These are phyloP conservation scores for Diploptera punctata DNA, from an alignment of 2,888 invertebrate genomes.

Conservation along the genomic window DNA sequence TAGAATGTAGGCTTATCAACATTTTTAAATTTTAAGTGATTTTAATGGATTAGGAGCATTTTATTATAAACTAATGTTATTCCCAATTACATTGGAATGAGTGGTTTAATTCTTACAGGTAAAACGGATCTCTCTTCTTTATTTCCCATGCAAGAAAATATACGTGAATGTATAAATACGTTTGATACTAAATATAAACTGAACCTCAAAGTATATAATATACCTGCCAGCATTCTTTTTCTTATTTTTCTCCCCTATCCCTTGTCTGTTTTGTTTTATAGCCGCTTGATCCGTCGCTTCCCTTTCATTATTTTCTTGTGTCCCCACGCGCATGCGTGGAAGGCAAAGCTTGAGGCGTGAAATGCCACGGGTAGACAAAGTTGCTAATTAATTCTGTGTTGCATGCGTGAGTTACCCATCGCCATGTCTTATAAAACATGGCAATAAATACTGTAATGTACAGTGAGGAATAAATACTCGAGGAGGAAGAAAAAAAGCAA, in stretches of 20 bases:
- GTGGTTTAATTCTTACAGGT: too few species aligned
- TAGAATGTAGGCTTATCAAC: too few species aligned
- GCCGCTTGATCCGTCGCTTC: neutral
- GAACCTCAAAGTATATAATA: too few species aligned
- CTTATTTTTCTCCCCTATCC: too few species aligned
- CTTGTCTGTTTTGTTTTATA: neutral
- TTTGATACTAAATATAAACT: too few species aligned
- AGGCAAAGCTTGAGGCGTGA: conserved; percentile 29
- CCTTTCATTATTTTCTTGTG: conserved; percentile 2
- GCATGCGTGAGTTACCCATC: conserved; percentile 36
- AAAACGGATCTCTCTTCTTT: too few species aligned
- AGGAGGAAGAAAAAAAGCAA: conserved; percentile 10
- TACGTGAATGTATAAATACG: too few species aligned
- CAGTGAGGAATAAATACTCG: conserved; percentile 31
- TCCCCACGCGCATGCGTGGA: neutral
- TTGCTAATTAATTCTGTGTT: conserved; percentile 39
- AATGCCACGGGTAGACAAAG: conserved; percentile 8
- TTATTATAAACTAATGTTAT: too few species aligned
- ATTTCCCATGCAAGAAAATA: too few species aligned
- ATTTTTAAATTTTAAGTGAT: too few species aligned
- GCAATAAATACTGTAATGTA: conserved; percentile 39
- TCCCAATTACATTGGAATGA: too few species aligned
- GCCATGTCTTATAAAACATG: conserved; percentile 40
- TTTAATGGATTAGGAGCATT: too few species aligned
- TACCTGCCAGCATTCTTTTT: neutral